Percentiles rank a stretch among this genome's conserved stretches.
These are phyloP conservation scores for Brachypalpus laphriformis DNA, from an alignment of 2,888 invertebrate species.

Conservation along the genomic window DNA sequence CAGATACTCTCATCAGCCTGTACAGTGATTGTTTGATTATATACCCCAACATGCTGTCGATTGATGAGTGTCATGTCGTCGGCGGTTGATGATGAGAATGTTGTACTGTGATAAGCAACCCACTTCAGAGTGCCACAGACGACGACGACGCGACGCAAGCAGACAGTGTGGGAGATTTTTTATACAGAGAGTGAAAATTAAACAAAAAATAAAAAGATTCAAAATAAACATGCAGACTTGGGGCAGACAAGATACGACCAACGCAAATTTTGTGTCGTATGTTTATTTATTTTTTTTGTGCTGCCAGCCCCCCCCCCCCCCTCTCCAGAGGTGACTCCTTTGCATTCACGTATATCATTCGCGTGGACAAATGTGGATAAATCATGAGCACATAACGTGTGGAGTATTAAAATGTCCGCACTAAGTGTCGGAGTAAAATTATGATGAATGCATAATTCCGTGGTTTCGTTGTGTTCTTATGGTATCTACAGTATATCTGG, in stretches of 20 bases:
- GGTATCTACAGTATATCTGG: constrained; percentile 29
- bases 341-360: constrained; percentile 43
- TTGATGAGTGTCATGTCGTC: constrained; percentile 56
- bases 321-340: constrained; percentile 35
- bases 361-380: constrained; percentile 66
- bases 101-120: constrained; percentile 54
- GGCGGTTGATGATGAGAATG: constrained; percentile 34
- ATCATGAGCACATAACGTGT: constrained; percentile 55
- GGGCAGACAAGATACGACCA: constrained; percentile 65
- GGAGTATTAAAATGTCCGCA: constrained; percentile 63
- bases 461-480: constrained; percentile 32
- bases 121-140: constrained; percentile 50
- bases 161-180: constrained; percentile 69
- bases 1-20: not conserved
- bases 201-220: not conserved
- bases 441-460: constrained; percentile 66
- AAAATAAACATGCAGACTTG: constrained; percentile 58
- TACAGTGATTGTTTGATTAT: constrained; percentile 48
- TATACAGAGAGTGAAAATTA: not conserved
- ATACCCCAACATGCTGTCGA: constrained; percentile 24
- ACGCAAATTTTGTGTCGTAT: constrained; percentile 54
- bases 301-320: constrained; percentile 28
- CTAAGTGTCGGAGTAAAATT: constrained; percentile 15
- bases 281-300: constrained; percentile 10
- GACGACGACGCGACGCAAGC: constrained; percentile 31